Base-by-base conservation (phyloP, 2,797 vertebrate species). In the Danionella dracula region DNA sequence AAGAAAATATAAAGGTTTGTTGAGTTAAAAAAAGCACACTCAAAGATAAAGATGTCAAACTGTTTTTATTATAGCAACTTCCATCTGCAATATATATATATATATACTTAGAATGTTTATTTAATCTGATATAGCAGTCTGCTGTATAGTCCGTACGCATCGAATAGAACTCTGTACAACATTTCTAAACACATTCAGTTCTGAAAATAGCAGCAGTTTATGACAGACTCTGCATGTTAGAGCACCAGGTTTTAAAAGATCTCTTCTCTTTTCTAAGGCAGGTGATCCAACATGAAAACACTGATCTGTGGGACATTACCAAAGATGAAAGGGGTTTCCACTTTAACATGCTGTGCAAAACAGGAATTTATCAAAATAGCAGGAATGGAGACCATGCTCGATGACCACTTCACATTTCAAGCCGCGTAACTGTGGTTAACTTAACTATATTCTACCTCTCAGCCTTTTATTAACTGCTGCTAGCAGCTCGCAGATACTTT, bases 161-260 rank as follows among this genome's bases (percentile, higher is more conserved):
- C 70, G 50, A 77, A 72, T 75, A 75, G 27, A 60, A 60, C 54
- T 73, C 70, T 75, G 58, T 65, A 57, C 73, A 56, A 55, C 70
- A 55, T 65, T 68, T 73, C 35, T 73, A 48, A 73, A 71, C 63
- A 78, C 73, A 78, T 75, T 78, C 71, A 78, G 73, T 53, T 73
- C 38, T 75, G 46, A 73, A 54, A 73, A 75, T 78, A 78, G 76
- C 76, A 78, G 76, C 76, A 78, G 51, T 73, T 58, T 61, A 68
- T 60, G 68, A 68, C 72, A 62, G 61, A 78, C 74, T 75, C 65
- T 51, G 51, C 45, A 68, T 37, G 73, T 68, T 75, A 71, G 73
- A 78, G 76, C 76, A 78, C 76, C 73, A 71, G 56, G 66, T 73
- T 66, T 72, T 27, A 67, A 21, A 59, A 72, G 50, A 65, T 54